A percentile compares a stretch with the other conserved stretches of the same genome.
Evolutionary conservation across 1,140 invertebrate species (phyloP).

Genomic region (Stegodyphus dumicola): DNA sequence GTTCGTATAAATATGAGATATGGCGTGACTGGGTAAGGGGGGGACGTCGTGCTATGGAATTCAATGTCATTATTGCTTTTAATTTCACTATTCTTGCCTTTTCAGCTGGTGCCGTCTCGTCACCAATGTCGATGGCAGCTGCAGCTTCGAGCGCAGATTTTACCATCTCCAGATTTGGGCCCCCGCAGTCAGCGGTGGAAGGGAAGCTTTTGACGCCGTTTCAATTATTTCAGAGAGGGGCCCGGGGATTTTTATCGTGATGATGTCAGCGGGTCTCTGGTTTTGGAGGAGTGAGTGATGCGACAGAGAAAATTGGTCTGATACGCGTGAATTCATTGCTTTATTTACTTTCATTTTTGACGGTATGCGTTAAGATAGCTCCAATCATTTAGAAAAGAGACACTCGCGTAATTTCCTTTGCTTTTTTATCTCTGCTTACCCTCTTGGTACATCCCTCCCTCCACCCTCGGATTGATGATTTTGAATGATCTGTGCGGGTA

Average conservation of each 20-base stretch:
- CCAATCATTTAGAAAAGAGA: too few relatives aligned
- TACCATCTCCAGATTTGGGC: too few relatives aligned
- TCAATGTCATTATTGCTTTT: conserved; percentile 36
- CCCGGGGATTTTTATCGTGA: conserved; percentile 33
- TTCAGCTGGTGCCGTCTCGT: conserved; percentile 35
- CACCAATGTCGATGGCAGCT: conserved; percentile 42
- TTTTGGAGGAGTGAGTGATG: too few relatives aligned
- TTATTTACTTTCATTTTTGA: too few relatives aligned
- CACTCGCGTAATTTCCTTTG: too few relatives aligned
- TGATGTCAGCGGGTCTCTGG: conserved; percentile 32
- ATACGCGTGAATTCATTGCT: too few relatives aligned
- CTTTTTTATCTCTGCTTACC: too few relatives aligned
- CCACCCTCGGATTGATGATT: too few relatives aligned
- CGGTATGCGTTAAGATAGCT: too few relatives aligned
- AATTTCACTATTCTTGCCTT: conserved; percentile 19
- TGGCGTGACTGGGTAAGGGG: conserved; percentile 1
- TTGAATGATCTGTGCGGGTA: too few relatives aligned
- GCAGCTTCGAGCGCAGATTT: not conserved
- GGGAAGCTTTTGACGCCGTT: conserved; percentile 39
- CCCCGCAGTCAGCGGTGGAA: not conserved
- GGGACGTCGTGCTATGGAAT: not conserved
- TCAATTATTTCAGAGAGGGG: conserved; percentile 35
- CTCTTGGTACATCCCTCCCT: too few relatives aligned
- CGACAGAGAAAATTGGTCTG: too few relatives aligned
- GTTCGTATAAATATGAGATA: not conserved